Conservation (phyloP, 2,888 invertebrate genomes). For the Ophioninae sp. region DNA sequence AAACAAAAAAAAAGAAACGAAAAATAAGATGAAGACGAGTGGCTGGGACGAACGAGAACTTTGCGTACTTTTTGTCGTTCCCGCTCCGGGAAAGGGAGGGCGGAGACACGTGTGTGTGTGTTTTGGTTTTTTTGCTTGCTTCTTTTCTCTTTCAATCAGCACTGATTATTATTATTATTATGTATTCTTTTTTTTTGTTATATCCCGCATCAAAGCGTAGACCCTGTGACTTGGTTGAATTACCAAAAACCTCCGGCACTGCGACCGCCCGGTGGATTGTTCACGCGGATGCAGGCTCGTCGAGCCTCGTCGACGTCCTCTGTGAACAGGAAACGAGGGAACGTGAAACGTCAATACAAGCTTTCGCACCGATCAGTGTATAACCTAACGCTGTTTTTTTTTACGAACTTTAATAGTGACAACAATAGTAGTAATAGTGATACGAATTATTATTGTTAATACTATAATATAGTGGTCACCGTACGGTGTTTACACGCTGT, state of each 20-base stretch:
- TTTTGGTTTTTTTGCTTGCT: slow-evolving; percentile 27
- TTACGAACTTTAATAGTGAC: no score
- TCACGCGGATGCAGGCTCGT: slow-evolving; percentile 91
- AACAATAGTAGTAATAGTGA: no score
- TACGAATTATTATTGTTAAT: no score
- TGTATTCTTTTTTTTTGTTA: slow-evolving; percentile 43
- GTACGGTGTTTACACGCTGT: no score
- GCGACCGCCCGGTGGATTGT: slow-evolving; percentile 95
- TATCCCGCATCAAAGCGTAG: slow-evolving; percentile 66
- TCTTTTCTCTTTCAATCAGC: slow-evolving; percentile 33
- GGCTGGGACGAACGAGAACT: slow-evolving; percentile 40
- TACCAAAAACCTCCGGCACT: slow-evolving; percentile 93
- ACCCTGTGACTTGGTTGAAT: slow-evolving; percentile 71
- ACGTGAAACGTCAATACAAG: slow-evolving; percentile 9
- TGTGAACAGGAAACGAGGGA: slow-evolving; percentile 80
- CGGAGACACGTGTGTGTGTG: slow-evolving; percentile 4
- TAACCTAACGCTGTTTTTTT: no score
- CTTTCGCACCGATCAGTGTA: no score
- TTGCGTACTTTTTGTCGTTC: slow-evolving; percentile 9
- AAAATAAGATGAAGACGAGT: slow-evolving; percentile 22
- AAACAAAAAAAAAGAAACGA: neutral
- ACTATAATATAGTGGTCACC: no score
- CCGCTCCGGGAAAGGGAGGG: slow-evolving; percentile 6
- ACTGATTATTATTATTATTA: slow-evolving; percentile 43
- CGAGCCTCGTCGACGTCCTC: slow-evolving; percentile 89